Evolutionary conservation across 2,113 vertebrate genomes (phyloP).

Genomic region (Indri indri): DNA sequence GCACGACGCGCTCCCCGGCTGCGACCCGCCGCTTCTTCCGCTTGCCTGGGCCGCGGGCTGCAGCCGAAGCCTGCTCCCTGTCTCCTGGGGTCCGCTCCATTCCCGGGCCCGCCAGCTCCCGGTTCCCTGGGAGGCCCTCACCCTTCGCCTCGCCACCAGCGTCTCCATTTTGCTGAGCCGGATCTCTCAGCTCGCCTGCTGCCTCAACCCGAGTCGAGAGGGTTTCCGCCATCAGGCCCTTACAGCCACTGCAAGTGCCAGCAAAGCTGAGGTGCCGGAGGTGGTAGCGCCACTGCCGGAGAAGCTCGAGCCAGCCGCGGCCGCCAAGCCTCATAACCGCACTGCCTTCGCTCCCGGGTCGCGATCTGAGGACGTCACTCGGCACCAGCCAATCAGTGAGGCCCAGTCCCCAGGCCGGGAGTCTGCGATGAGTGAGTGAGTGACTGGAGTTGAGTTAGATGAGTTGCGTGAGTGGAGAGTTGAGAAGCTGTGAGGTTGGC

Average conservation of each 20-base stretch:
- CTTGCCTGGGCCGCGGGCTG: slow-evolving; percentile 56
- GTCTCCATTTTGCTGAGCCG: slow-evolving; percentile 47
- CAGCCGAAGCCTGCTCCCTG: background rate
- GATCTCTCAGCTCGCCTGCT: background rate
- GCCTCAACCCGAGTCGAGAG: background rate
- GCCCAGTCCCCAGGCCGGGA: background rate
- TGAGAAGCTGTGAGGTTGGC: background rate
- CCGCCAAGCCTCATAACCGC: background rate
- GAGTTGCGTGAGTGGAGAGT: background rate
- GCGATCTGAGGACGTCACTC: slow-evolving; percentile 36
- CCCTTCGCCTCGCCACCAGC: background rate
- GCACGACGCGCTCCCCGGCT: slow-evolving; percentile 89
- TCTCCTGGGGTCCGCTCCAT: background rate
- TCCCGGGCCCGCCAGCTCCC: background rate
- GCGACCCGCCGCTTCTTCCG: slow-evolving; percentile 78
- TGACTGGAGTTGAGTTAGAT: background rate
- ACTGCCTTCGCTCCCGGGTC: background rate
- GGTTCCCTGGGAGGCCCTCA: background rate
- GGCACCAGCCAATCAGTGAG: slow-evolving; percentile 55
- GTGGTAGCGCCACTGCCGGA: accelerated
- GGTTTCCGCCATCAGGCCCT: slow-evolving; percentile 45
- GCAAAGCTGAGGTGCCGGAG: background rate
- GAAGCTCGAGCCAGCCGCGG: accelerated
- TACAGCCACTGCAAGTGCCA: background rate
- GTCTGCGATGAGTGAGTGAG: background rate